Conservation (phyloP, 1,140 invertebrate genomes). For the Luehdorfia chinensis region DNA sequence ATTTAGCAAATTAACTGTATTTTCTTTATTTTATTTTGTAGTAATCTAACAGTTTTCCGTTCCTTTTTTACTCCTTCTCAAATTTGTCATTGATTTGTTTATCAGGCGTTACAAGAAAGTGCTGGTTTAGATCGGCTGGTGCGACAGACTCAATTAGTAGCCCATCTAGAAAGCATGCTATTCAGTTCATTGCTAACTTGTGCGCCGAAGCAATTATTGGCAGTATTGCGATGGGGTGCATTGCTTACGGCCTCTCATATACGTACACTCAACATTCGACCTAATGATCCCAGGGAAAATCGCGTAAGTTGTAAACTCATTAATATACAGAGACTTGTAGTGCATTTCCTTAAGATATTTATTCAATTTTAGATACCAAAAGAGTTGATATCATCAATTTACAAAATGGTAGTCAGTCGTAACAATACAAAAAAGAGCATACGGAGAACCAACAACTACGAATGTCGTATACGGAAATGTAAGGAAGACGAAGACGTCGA, state of each 20-base stretch:
- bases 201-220: conserved; percentile 80
- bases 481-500: conserved; percentile 45
- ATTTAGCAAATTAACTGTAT: too few species aligned
- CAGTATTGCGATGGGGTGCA: conserved; percentile 82
- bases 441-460: conserved; percentile 71
- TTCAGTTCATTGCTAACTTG: conserved; percentile 85
- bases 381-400: conserved; percentile 84
- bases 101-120: conserved; percentile 87
- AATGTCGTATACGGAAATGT: conserved; percentile 52
- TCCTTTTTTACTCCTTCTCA: too few species aligned
- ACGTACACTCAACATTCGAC: conserved; percentile 84
- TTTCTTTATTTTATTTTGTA: too few species aligned
- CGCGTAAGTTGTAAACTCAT: conserved; percentile 75
- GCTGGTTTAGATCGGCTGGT: conserved; percentile 87
- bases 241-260: conserved; percentile 84
- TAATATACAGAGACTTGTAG: too few species aligned
- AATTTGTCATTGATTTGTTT: conserved; percentile 6
- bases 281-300: conserved; percentile 88
- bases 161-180: conserved; percentile 87
- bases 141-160: conserved; percentile 87
- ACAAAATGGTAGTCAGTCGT: conserved; percentile 83
- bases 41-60: too few species aligned
- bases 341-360: too few species aligned
- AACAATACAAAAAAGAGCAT: conserved; percentile 77
- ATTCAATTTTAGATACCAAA: conserved; percentile 79